These are phyloP conservation scores for Austrofundulus limnaeus DNA, from an alignment of 2,113 vertebrate genomes.

Conservation along the genomic window DNA sequence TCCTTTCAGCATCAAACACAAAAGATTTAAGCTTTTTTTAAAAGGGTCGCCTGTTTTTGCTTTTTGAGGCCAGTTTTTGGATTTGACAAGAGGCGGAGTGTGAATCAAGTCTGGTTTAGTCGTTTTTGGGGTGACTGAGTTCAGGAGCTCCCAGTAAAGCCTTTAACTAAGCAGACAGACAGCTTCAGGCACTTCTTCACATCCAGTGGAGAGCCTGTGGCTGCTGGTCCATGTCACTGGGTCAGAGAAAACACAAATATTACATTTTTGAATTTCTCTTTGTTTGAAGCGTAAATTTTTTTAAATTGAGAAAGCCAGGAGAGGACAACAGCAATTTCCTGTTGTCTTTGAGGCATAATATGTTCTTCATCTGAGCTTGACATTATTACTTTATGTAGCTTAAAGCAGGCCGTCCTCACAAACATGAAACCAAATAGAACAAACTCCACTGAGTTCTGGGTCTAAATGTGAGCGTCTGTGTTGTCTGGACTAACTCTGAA, in stretches of 20 bases:
- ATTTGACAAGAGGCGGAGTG: background rate
- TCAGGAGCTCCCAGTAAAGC: constrained; percentile 41
- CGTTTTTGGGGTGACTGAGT: constrained; percentile 52
- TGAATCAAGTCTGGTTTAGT: background rate
- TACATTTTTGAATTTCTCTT: constrained; percentile 62
- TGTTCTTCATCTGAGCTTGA: constrained; percentile 25
- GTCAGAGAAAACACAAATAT: constrained; percentile 45
- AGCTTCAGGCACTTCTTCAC: constrained; percentile 32
- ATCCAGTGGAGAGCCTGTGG: constrained; percentile 30
- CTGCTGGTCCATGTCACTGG: constrained; percentile 43
- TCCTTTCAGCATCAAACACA: background rate
- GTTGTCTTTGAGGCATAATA: constrained; percentile 58
- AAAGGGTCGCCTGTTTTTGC: background rate
- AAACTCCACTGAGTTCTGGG: constrained; percentile 30
- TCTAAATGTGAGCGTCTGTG: constrained; percentile 28
- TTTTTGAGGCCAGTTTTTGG: constrained; percentile 5
- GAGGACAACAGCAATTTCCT: constrained; percentile 71
- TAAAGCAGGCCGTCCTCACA: constrained; percentile 34
- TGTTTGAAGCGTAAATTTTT: constrained; percentile 63
- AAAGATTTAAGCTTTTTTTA: too few species aligned
- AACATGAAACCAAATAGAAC: constrained; percentile 28
- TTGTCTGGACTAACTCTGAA: constrained; percentile 36
- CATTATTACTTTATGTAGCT: constrained; percentile 56
- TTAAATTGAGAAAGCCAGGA: constrained; percentile 50
- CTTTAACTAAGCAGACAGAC: constrained; percentile 45